Evolutionary conservation across 2,113 vertebrate species (phyloP).

Genomic region (Dicrurus megarhynchus): DNA sequence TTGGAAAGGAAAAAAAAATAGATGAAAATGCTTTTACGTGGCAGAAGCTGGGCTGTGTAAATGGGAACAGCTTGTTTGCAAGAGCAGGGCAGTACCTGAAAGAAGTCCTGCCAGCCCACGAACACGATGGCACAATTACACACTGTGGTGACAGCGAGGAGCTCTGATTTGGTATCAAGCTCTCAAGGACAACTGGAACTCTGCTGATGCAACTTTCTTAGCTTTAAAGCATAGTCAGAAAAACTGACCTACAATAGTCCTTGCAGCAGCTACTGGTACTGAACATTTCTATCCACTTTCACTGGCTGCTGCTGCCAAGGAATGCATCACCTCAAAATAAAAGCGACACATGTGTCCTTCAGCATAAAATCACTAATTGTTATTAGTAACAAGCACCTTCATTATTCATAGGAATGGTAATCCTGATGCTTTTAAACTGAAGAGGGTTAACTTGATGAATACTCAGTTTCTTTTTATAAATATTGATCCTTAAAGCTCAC

Average conservation of each 20-base stretch:
- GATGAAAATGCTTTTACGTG: conserved; percentile 9
- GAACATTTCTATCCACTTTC: conserved; percentile 1
- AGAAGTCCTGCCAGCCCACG: neutral
- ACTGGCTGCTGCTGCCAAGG: conserved; percentile 46
- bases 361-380: conserved; percentile 16
- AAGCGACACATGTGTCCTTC: conserved; percentile 32
- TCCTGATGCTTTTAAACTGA: neutral
- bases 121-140: neutral
- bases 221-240: neutral
- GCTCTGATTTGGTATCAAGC: neutral
- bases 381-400: neutral
- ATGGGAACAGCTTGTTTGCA: neutral
- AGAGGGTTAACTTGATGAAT: conserved; percentile 28
- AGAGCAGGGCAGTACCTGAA: neutral
- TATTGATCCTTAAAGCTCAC: conserved; percentile 5
- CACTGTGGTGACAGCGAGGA: neutral
- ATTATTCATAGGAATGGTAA: neutral
- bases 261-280: conserved; percentile 20
- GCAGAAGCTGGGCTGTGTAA: neutral
- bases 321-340: conserved; percentile 26
- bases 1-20: neutral
- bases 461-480: neutral
- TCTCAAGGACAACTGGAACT: conserved; percentile 39
- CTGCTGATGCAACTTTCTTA: conserved; percentile 27
- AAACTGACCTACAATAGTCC: conserved; percentile 29